Percentiles rank a stretch among this genome's conserved stretches.
Conservation (phyloP, 2,113 vertebrate genomes). For the Malaclemys terrapin region DNA sequence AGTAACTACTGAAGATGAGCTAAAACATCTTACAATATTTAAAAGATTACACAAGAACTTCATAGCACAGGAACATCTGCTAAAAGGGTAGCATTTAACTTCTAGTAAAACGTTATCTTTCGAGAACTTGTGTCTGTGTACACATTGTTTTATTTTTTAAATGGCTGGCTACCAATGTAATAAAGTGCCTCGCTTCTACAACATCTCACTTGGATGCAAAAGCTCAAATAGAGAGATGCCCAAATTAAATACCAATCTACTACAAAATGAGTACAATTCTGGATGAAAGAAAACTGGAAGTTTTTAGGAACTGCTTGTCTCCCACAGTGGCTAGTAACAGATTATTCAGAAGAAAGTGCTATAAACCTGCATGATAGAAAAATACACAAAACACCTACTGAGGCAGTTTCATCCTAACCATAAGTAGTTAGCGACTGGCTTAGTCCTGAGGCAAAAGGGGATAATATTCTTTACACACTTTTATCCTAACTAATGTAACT, state of each 20-base stretch:
- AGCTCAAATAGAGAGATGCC: conserved; percentile 26
- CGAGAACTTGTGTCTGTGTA: conserved; percentile 48
- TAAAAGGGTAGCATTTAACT: not conserved
- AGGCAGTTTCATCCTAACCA: not conserved
- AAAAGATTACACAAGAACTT: not conserved
- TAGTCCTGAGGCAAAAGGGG: not conserved
- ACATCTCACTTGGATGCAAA: conserved; percentile 5
- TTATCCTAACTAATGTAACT: accelerated
- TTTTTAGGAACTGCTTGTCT: not conserved
- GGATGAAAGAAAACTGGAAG: conserved; percentile 9
- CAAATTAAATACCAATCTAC: conserved; percentile 65
- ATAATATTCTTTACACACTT: accelerated
- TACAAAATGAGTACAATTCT: conserved; percentile 51
- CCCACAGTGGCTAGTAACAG: not conserved
- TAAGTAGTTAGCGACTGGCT: accelerated
- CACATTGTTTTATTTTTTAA: conserved; percentile 47
- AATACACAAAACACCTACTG: accelerated
- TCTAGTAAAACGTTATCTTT: conserved; percentile 26
- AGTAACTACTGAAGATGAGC: accelerated
- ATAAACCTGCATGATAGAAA: not conserved
- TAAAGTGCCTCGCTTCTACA: conserved; percentile 21
- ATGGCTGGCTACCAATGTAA: conserved; percentile 49
- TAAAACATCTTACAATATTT: not conserved
- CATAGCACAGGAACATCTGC: conserved; percentile 26
- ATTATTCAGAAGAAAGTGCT: not conserved